Evolutionary conservation across 2,113 vertebrate genomes (phyloP).

Genomic region (Percina caprodes): DNA sequence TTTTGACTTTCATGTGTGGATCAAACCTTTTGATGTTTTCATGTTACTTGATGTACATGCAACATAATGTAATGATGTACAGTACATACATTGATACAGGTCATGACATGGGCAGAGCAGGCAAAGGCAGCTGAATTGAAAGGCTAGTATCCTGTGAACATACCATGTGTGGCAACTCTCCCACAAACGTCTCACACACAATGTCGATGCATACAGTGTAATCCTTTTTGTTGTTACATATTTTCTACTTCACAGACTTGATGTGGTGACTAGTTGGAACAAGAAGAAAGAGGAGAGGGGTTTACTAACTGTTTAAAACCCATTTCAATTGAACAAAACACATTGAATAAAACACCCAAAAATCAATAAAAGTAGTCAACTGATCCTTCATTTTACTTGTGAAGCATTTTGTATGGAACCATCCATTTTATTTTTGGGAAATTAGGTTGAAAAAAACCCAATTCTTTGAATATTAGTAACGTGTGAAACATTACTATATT

Average conservation of each 20-base stretch:
- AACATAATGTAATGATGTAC: background rate
- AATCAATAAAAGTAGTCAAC: too few species aligned
- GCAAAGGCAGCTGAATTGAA: background rate
- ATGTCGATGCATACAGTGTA: background rate
- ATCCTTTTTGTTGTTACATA: constrained; percentile 33
- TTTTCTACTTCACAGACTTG: constrained; percentile 8
- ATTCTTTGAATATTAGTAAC: too few species aligned
- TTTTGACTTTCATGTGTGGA: constrained; percentile 16
- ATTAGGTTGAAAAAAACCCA: too few species aligned
- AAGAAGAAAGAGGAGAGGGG: background rate
- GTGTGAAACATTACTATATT: background rate
- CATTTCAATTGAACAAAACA: too few species aligned
- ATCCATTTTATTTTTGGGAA: too few species aligned
- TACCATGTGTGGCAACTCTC: background rate
- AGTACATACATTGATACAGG: background rate
- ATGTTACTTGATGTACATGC: constrained; percentile 8
- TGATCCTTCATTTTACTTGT: too few species aligned
- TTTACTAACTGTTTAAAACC: too few species aligned
- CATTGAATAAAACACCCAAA: too few species aligned
- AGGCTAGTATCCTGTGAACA: background rate
- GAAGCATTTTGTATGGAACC: too few species aligned
- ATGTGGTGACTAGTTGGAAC: constrained; percentile 18
- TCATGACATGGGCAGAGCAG: background rate
- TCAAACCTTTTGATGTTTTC: constrained; percentile 22
- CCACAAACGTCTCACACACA: constrained; percentile 4